These are phyloP conservation scores for Pogoniulus pusillus DNA, from an alignment of 2,797 vertebrate genomes.

Conservation along the genomic window DNA sequence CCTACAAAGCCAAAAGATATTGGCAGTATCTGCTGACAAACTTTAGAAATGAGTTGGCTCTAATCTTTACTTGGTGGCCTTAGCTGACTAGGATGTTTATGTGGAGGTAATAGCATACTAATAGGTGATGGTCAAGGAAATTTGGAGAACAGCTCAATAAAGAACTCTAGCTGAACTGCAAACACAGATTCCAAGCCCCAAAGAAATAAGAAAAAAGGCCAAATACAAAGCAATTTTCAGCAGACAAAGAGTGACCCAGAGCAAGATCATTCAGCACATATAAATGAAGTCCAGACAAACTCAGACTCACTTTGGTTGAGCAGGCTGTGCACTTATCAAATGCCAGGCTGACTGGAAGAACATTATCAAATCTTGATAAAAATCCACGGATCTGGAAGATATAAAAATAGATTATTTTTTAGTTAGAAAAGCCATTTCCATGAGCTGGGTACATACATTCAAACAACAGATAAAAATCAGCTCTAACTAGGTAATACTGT, in stretches of 20 bases:
- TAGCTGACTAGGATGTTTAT: neutral
- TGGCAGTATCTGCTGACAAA: neutral
- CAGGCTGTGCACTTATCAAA: slow-evolving; percentile 99
- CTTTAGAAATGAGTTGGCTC: neutral
- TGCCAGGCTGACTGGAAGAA: slow-evolving; percentile 95
- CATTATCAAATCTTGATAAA: slow-evolving; percentile 96
- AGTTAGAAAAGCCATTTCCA: neutral
- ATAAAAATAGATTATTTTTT: neutral
- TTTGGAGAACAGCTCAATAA: neutral
- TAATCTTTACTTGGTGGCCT: neutral
- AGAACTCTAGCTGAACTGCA: neutral
- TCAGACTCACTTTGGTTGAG: slow-evolving; percentile 88
- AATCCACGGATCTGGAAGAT: slow-evolving; percentile 93
- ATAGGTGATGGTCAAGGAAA: neutral
- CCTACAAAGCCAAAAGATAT: neutral
- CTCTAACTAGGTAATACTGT: neutral
- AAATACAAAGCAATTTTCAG: neutral
- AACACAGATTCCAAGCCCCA: neutral
- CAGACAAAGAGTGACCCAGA: neutral
- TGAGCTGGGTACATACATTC: neutral
- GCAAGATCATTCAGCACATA: neutral
- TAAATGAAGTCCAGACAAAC: neutral
- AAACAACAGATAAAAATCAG: neutral
- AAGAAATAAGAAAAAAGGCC: neutral
- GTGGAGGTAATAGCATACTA: neutral